Evolutionary conservation across 2,888 invertebrate species (phyloP).

Genomic region (Teinopalpus imperialis): DNA sequence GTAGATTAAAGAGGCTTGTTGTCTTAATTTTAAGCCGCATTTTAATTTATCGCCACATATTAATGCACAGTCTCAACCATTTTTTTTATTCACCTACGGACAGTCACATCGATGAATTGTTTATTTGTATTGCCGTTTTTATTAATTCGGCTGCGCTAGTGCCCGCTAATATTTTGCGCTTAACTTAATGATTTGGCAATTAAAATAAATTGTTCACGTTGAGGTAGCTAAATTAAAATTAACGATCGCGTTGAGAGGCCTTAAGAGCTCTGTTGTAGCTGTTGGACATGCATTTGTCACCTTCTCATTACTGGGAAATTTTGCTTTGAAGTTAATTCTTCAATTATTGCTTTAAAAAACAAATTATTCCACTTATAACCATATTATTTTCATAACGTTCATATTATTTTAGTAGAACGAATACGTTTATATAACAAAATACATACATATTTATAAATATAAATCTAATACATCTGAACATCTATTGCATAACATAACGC

Average conservation of each 20-base stretch:
- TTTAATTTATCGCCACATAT: constrained; percentile 79
- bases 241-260: constrained; percentile 62
- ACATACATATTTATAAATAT: no score
- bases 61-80: constrained; percentile 72
- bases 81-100: constrained; percentile 71
- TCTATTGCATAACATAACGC: no score
- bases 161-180: constrained; percentile 77
- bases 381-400: no score
- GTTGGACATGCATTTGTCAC: constrained; percentile 42
- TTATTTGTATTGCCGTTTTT: constrained; percentile 59
- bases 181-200: constrained; percentile 81
- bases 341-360: constrained; percentile 1
- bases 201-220: constrained; percentile 79
- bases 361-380: no score
- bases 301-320: constrained; percentile 14
- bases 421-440: no score
- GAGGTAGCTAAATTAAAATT: constrained; percentile 78
- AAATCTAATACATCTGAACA: no score
- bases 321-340: constrained; percentile 25
- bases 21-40: constrained; percentile 81
- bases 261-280: constrained; percentile 49
- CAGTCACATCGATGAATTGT: constrained; percentile 72
- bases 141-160: constrained; percentile 72
- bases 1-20: constrained; percentile 83
- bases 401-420: no score